Evolutionary conservation across 2,113 vertebrate species (phyloP), one percentile per base, ranked within the genome.

Genomic region (Synchiropus splendidus): DNA sequence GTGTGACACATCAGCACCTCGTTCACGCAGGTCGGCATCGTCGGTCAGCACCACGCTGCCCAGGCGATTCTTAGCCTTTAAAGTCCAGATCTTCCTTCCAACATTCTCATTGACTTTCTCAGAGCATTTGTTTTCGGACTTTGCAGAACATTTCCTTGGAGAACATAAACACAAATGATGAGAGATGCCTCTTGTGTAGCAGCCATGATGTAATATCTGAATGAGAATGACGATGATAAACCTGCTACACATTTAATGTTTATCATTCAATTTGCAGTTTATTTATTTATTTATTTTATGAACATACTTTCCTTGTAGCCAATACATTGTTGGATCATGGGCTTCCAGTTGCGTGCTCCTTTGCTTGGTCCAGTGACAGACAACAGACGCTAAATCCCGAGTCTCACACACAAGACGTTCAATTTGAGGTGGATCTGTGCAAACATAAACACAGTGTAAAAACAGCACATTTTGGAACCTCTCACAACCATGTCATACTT

Each of bases 401-500:
- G 84, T 86, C 48, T 82, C 72, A 59, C 84, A 86, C 21, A 6
- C 27, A 16, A 86, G 51, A 36, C 61, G 31, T 1, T 16, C 48
- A 33, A 64, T 74, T 2, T 4, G 36, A 11, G 83, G 83, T 1
- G 52, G 51, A 47, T 82, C 82, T 85, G 39, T 16, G n/a, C 8
- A 41, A 6, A 9, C 16, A 27, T 16, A 2, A 13, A 45, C 14
- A 16, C 0, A 21, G 14, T 12, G 12, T 21, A n/a, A 40, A 13
- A 13, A 9, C 39, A 18, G 38, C 5, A 2, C 4, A 17, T 12
- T 17, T 6, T 8, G n/a, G n/a, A n/a, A n/a, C n/a, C 38, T 12
- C 13, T 18, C 3, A 18, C 2, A 18, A 9, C 16, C n/a, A 6
- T 2, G 27, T 13, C 27, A 12, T 6, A 80, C 80, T 75, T 34